Conservation (phyloP, 2,113 vertebrate genomes). For the Percopsis transmontana region DNA sequence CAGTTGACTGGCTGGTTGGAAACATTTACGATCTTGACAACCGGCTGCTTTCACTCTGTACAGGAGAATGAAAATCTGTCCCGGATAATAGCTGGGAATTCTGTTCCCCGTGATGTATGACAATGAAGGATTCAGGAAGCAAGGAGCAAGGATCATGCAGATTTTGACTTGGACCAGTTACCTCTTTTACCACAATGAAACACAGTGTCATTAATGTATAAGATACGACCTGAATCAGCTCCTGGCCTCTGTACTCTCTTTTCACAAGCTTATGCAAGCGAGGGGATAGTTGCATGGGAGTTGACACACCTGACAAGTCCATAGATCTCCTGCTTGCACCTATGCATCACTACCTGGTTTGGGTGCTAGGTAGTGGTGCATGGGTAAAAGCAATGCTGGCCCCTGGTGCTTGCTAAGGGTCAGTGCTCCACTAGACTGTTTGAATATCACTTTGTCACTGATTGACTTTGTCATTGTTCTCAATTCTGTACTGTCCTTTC, state of each 20-base stretch:
- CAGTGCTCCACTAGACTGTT: slow-evolving; percentile 29
- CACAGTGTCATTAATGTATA: slow-evolving; percentile 28
- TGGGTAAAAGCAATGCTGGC: too few species aligned
- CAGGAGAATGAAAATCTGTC: slow-evolving; percentile 40
- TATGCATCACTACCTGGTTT: slow-evolving; percentile 17
- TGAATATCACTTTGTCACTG: slow-evolving; percentile 34
- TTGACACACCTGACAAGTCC: slow-evolving; percentile 26
- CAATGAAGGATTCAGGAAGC: slow-evolving; percentile 39
- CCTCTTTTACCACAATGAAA: slow-evolving; percentile 42
- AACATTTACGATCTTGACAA: slow-evolving; percentile 35
- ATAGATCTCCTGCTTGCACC: slow-evolving; percentile 23
- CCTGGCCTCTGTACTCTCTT: slow-evolving; percentile 1
- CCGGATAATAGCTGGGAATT: slow-evolving; percentile 27
- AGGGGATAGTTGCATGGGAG: slow-evolving; percentile 16
- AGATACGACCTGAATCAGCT: slow-evolving; percentile 22
- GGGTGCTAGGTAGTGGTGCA: background rate
- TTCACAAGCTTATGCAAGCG: slow-evolving; percentile 29
- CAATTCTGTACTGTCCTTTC: background rate
- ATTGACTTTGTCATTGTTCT: slow-evolving; percentile 7
- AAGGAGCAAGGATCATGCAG: slow-evolving; percentile 58
- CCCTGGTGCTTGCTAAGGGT: slow-evolving; percentile 13
- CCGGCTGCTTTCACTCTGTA: slow-evolving; percentile 39
- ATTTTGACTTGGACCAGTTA: slow-evolving; percentile 53
- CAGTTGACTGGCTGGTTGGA: slow-evolving; percentile 38
- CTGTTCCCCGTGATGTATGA: slow-evolving; percentile 25